Base-by-base conservation (phyloP, 2,797 vertebrate species). In the Zenarchopterus dispar region DNA sequence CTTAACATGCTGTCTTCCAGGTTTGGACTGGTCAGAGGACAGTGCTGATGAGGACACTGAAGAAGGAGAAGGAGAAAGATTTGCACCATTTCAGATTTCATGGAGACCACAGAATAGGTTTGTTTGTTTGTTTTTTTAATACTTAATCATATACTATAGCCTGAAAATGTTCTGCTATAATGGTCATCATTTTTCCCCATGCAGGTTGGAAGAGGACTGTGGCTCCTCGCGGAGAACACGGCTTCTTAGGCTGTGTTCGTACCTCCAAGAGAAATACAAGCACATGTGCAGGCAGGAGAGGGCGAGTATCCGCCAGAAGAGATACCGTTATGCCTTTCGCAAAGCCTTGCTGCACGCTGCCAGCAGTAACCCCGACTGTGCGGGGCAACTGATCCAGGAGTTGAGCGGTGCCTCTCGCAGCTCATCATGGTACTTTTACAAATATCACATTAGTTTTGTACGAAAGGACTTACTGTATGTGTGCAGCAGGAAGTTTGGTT, bases 11-110 rank as follows among this genome's bases (percentile, higher is more conserved):
- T 84, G 8, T 80, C 44, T 84, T 77, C 24, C 86, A 99, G 98
- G 97, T 70, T 83, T 99, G 91, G 98, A 99, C 89, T 99, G 98
- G 98, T 99, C 98, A 69, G 98, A 99, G 89, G 97, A 99, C 85
- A 99, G 98, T 62, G 95, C 94, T 74, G 96, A 93, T 24, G 95
- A 81, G 0, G 81, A 77, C 73, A 95, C 97, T 28, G 96, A 98
- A 10, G 90, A 96, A 56, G 91, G 93, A 50, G 94, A 95, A 81
- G 91, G 91, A 8, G 95, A 96, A 75, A 92, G 93, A 80, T 90
- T 93, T 59, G 92, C 94, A 41, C 94, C 94, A 42, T 94, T 94
- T 85, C 94, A 95, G 84, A 93, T 89, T 77, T 93, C 94, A 0
- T 97, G 95, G 96, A 96, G 94, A 81, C 89, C 92, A 85, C 93